phyloP scores from a whole-genome alignment of 2,113 vertebrate species.

The Mobula hypostoma region DNA sequence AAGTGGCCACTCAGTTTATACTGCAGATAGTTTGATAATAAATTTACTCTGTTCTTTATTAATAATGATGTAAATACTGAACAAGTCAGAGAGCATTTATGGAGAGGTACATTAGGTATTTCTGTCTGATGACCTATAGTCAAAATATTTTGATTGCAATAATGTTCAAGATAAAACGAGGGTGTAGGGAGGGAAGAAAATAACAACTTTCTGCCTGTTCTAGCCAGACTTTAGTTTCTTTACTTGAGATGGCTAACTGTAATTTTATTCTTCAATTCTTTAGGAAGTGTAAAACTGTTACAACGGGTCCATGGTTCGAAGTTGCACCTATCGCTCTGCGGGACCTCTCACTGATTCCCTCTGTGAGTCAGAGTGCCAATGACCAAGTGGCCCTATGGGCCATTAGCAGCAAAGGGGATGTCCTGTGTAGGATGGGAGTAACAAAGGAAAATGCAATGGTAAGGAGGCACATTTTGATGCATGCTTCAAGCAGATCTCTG shows the following conservation, averaged over 20 bases:
- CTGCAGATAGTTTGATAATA: too few species aligned
- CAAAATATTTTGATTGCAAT: not conserved
- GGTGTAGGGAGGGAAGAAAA: not conserved
- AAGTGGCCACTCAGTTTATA: too few species aligned
- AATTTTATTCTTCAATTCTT: constrained; percentile 39
- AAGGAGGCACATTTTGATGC: constrained; percentile 46
- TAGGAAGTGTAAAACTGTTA: constrained; percentile 90
- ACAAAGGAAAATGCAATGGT: constrained; percentile 76
- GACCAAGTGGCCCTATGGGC: constrained; percentile 79
- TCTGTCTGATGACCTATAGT: not conserved
- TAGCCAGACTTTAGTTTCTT: not conserved
- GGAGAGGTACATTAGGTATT: not conserved
- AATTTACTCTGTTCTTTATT: too few species aligned
- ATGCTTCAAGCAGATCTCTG: not conserved
- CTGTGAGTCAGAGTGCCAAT: constrained; percentile 48
- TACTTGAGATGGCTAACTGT: not conserved
- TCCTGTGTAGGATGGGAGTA: constrained; percentile 83
- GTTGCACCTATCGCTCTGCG: constrained; percentile 75
- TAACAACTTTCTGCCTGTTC: not conserved
- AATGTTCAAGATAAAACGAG: not conserved
- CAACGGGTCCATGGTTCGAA: constrained; percentile 90
- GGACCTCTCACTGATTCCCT: constrained; percentile 78
- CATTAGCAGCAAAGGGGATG: constrained; percentile 91
- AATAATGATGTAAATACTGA: too few species aligned
- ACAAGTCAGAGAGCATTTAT: too few species aligned